Evolutionary conservation across 2,113 vertebrate species (phyloP), one percentile per base, ranked within the genome.

Genomic region (Rhizomys pruinosus): DNA sequence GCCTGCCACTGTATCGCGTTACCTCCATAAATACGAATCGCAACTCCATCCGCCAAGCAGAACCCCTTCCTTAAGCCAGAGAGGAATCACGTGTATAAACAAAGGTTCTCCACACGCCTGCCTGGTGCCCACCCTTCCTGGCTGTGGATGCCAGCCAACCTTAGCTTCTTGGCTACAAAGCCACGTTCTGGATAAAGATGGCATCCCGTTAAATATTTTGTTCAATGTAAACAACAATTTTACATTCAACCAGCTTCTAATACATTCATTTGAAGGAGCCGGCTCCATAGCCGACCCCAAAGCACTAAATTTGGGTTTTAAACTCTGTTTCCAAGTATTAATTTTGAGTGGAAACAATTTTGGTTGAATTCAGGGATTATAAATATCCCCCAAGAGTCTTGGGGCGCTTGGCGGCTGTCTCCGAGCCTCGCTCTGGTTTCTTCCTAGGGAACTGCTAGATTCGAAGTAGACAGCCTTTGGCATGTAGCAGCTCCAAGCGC

Each of bases 301-400:
- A 96, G 59, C 20, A 95, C 66, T 97, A 92, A 72, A 96, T 97
- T 90, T 93, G 95, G 89, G 88, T 68, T 97, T 97, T 89, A 93
- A 97, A 96, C 47, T 96, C 97, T 96, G 92, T 84, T 96, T 98
- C 97, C 88, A 96, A 94, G 90, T 95, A 97, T 97, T 97, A 97
- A 95, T 69, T 94, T 85, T 94, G 69, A 96, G 96, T 97, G 96
- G 97, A 97, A 96, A 97, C 95, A 97, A 95, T 97, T 97, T 96
- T 74, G 91, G 87, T 95, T 94, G 96, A 96, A 93, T 94, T 94
- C 72, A 84, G 93, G 91, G 78, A 71, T 97, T 96, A 96, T 90
- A 97, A 95, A 90, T 89, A 73, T 92, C 22, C 42, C 97, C 76
- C 95, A 96, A 92, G 77, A 76, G 97, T 96, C 96, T 97, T 96